These are phyloP conservation scores for Epizoanthus stellaris DNA, from an alignment of 92 coral and sea anemone species.

Conservation along the genomic window DNA sequence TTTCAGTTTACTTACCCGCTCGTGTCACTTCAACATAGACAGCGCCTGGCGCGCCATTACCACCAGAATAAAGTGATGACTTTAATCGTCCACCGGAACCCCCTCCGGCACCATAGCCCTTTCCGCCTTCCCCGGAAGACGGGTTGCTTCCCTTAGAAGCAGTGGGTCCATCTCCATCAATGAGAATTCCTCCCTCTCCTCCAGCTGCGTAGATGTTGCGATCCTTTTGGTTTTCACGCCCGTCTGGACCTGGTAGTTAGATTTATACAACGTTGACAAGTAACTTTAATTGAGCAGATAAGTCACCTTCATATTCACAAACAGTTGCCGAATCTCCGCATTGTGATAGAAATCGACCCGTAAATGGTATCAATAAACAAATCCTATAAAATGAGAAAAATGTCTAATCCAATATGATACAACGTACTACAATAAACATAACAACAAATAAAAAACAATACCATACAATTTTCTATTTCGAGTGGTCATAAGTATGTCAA, in stretches of 20 bases:
- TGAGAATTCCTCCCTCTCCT: conserved; percentile 32
- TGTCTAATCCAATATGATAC: too few species aligned
- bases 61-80: background rate
- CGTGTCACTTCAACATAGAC: conserved; percentile 7
- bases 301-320: too few species aligned
- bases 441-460: too few species aligned
- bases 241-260: conserved; percentile 4
- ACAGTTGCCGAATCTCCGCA: too few species aligned
- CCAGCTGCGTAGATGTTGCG: background rate
- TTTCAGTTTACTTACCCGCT: background rate
- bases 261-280: background rate
- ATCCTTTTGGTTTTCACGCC: background rate
- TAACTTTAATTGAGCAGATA: too few species aligned
- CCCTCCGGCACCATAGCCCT: conserved; percentile 29
- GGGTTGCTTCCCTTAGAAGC: conserved; percentile 10
- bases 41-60: conserved; percentile 32
- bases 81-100: background rate
- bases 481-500: too few species aligned
- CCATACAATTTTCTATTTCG: too few species aligned
- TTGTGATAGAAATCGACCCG: too few species aligned
- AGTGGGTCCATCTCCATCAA: conserved; percentile 19
- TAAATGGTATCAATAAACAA: too few species aligned
- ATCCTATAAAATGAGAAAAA: too few species aligned
- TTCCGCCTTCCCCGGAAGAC: background rate
- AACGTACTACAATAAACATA: too few species aligned